Conservation (phyloP, 2,888 invertebrate genomes). For the Caenorhabditis sp. region DNA sequence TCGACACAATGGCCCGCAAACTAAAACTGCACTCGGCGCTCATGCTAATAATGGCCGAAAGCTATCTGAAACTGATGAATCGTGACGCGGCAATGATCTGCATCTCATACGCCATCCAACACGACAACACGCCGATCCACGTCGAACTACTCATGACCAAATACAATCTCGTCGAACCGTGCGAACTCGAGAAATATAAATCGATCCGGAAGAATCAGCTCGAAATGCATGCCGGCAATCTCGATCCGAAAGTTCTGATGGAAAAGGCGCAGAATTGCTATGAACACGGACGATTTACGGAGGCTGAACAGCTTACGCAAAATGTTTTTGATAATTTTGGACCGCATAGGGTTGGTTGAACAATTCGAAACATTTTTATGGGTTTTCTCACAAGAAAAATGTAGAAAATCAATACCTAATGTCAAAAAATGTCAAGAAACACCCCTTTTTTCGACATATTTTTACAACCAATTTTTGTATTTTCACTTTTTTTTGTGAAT, state of each 20-base stretch:
- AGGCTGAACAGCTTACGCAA: constrained; percentile 54
- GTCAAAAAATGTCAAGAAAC: too few species aligned
- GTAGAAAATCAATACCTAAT: too few species aligned
- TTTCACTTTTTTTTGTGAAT: too few species aligned
- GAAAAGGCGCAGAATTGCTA: constrained; percentile 48
- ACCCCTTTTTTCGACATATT: too few species aligned
- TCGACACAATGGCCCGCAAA: constrained; percentile 22
- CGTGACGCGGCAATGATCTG: constrained; percentile 38
- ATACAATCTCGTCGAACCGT: constrained; percentile 35
- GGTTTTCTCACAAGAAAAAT: background rate
- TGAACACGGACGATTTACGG: constrained; percentile 45
- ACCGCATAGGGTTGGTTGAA: constrained; percentile 14
- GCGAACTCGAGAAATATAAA: constrained; percentile 29
- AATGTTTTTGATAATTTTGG: constrained; percentile 53
- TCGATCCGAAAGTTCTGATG: constrained; percentile 26
- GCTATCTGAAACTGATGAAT: constrained; percentile 39
- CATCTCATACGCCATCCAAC: constrained; percentile 23
- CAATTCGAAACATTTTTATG: background rate
- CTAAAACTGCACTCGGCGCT: constrained; percentile 16
- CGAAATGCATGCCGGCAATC: constrained; percentile 23
- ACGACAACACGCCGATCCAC: constrained; percentile 22
- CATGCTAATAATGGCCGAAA: constrained; percentile 33
- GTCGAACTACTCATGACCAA: constrained; percentile 30
- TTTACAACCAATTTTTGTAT: too few species aligned
- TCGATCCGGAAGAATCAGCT: constrained; percentile 22